Base-by-base conservation (phyloP, 2,888 invertebrate species). In the Caenorhabditis sulstoni region DNA sequence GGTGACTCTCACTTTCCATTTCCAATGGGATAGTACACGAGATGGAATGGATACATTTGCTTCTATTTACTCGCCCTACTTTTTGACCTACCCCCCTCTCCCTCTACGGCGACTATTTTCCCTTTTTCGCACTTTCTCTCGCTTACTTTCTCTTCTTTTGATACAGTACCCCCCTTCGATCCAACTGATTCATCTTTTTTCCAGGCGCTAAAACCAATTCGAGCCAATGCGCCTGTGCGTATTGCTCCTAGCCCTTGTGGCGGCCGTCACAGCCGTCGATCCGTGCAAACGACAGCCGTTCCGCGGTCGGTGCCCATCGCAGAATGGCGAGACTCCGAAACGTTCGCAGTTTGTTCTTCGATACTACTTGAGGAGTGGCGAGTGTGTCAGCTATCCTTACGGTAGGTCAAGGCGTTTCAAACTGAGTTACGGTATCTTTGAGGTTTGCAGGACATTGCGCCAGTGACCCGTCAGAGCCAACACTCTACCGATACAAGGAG, bases 371-470 rank as follows among this genome's bases (percentile, higher is more conserved):
- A 74, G 84, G 52, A 87, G 84, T 58, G 86, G 85, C 58, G 90
- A 90, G 76, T 90, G 90, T 75, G 89, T 90, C 78, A 87, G 87
- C 45, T 90, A 90, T 80, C 90, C 90, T 23, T 90, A 86, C 78
- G 90, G 89, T 86, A 23, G 71, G 81, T 78, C 55, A 1, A n/a
- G 11, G n/a, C 3, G 7, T 41, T 52, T 39, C 16, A 37, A 3
- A 29, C 29, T 29, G 29, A 7, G 29, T 29, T 29, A 29, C 29
- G 29, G 29, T 29, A 29, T 7, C 29, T n/a, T n/a, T n/a, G n/a
- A n/a, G n/a, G n/a, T 16, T 64, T 87, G 16, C 52, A 88, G 89
- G 90, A 53, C 90, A 90, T 68, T 90, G 90, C 70, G 87, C 87
- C n/a, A 84, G 73, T 16, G 89, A 90, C 67, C 85, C 84, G n/a